phyloP scores from a whole-genome alignment of 2,888 invertebrate genomes.

The Hololepta plana region DNA sequence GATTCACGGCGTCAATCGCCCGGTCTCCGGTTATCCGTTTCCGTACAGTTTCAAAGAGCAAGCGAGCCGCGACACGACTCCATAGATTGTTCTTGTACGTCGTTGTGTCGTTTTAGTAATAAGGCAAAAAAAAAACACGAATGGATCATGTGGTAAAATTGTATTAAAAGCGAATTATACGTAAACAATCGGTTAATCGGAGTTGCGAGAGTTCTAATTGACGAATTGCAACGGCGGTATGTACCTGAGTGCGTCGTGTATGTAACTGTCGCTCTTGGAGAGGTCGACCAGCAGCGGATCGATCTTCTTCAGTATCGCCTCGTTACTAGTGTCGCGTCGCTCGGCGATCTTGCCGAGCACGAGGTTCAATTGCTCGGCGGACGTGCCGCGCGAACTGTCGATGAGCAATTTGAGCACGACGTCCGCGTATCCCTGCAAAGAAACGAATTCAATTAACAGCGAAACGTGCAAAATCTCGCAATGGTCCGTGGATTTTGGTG shows the following conservation, averaged over 20 bases:
- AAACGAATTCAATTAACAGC: constrained; percentile 4
- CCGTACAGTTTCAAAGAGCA: too few species aligned
- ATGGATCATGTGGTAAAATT: constrained; percentile 1
- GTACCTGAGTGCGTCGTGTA: constrained; percentile 37
- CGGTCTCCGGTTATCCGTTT: too few species aligned
- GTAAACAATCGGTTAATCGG: too few species aligned
- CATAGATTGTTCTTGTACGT: too few species aligned
- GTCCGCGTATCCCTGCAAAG: constrained; percentile 39
- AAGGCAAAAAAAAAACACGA: too few species aligned
- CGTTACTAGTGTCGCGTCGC: constrained; percentile 36
- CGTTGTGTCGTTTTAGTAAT: too few species aligned
- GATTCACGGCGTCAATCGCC: too few species aligned
- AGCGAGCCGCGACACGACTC: too few species aligned
- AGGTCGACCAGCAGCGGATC: constrained; percentile 35
- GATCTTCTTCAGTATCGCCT: constrained; percentile 38
- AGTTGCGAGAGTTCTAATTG: too few species aligned
- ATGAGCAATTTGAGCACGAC: constrained; percentile 34
- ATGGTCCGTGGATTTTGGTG: too few species aligned
- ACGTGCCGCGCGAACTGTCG: constrained; percentile 36
- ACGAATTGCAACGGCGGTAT: constrained; percentile 35
- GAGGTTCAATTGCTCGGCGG: constrained; percentile 36
- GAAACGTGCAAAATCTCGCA: constrained; percentile 3
- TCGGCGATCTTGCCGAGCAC: constrained; percentile 39
- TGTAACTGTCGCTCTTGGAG: constrained; percentile 34
- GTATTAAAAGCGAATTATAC: too few species aligned